These are phyloP conservation scores for Eulemur coronatus DNA, from an alignment of 2,797 vertebrate species.

Conservation along the genomic window DNA sequence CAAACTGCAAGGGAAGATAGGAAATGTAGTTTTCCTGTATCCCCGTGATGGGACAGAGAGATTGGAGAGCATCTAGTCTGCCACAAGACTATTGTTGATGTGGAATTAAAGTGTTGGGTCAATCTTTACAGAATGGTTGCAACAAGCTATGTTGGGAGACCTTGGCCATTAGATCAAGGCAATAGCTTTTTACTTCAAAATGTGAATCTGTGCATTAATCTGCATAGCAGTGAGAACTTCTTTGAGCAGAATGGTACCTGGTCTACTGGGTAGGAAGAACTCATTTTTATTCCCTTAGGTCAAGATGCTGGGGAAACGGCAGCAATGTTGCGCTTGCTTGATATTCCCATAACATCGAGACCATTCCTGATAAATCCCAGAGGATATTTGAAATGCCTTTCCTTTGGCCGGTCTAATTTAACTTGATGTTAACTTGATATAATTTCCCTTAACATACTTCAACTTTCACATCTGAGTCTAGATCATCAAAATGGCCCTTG, in stretches of 20 bases:
- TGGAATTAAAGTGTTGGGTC: background rate
- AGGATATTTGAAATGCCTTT: background rate
- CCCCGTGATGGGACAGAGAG: background rate
- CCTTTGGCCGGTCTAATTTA: background rate
- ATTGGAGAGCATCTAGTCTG: background rate
- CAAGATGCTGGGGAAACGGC: background rate
- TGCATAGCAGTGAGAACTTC: background rate
- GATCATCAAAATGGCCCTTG: background rate
- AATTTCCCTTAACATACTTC: slow-evolving; percentile 37
- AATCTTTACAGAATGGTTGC: background rate
- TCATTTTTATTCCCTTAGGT: background rate
- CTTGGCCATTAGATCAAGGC: background rate
- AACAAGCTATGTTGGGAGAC: background rate
- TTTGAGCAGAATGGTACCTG: background rate
- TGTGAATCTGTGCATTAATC: background rate
- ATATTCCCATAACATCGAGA: background rate
- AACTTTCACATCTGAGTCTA: background rate
- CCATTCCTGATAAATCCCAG: background rate
- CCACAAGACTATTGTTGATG: background rate
- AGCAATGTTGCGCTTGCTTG: background rate
- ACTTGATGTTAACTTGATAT: background rate
- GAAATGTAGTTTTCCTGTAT: background rate
- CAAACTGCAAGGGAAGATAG: background rate
- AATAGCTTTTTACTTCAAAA: background rate
- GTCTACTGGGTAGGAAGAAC: background rate